Percentiles rank a stretch among this genome's conserved stretches.
Evolutionary conservation across 2,888 invertebrate species (phyloP).

Genomic region (Megastigmus dorsalis): DNA sequence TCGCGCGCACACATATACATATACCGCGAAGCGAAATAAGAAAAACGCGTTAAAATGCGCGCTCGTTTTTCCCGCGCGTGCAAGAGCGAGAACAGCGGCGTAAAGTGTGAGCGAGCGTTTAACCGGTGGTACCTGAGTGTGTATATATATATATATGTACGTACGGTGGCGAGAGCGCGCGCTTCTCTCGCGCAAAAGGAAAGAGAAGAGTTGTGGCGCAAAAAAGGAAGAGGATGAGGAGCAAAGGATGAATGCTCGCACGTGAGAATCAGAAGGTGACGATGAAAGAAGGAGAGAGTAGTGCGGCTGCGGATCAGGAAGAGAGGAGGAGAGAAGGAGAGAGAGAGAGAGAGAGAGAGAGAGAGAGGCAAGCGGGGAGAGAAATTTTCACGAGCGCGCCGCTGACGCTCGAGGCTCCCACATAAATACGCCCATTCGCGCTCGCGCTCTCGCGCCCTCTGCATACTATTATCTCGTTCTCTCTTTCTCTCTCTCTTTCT

Average conservation of each 20-base stretch:
- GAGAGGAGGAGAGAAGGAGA: conserved; percentile 1
- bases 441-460: conserved; percentile 55
- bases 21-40: conserved; percentile 30
- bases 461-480: conserved; percentile 58
- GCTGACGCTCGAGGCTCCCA: conserved; percentile 54
- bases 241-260: conserved; percentile 25
- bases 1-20: not conserved
- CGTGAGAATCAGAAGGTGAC: conserved; percentile 53
- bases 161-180: not conserved
- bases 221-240: not conserved
- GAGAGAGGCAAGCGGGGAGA: conserved; percentile 35
- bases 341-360: not conserved
- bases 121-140: not conserved
- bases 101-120: conserved; percentile 35
- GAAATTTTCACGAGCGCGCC: conserved; percentile 59
- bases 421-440: conserved; percentile 59
- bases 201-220: too few species aligned
- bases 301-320: not conserved
- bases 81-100: not conserved
- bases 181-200: too few species aligned
- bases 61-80: conserved; percentile 32
- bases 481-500: conserved; percentile 37
- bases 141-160: too few species aligned
- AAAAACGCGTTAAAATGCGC: conserved; percentile 45
- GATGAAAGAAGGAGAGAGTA: conserved; percentile 25